phyloP scores from a whole-genome alignment of 2,113 vertebrate genomes.

The Phoxinus phoxinus region DNA sequence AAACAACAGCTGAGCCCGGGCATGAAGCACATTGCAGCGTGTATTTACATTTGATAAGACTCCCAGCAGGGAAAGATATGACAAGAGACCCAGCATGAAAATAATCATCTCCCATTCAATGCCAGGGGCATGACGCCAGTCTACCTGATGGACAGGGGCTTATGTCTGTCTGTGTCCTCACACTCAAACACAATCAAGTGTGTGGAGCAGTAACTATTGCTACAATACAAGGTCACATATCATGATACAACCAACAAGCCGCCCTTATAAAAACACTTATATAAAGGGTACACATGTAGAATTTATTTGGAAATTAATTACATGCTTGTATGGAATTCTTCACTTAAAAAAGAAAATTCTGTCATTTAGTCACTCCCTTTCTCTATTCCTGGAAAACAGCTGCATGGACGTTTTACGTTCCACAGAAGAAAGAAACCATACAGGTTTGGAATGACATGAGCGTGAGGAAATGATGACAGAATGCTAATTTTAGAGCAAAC shows the following conservation, averaged over 20 bases:
- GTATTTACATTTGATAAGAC: slow-evolving; percentile 75
- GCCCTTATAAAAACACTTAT: not conserved
- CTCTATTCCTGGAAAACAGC: not conserved
- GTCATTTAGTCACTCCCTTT: not conserved
- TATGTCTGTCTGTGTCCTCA: not conserved
- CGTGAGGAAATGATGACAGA: not conserved
- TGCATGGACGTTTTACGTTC: too few relatives aligned
- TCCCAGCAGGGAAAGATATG: slow-evolving; percentile 69
- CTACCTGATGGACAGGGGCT: slow-evolving; percentile 42
- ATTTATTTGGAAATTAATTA: not conserved
- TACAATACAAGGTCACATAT: slow-evolving; percentile 1
- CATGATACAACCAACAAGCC: not conserved
- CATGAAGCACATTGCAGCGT: slow-evolving; percentile 53
- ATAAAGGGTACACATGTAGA: not conserved
- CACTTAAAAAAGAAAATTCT: not conserved
- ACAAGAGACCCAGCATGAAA: slow-evolving; percentile 66
- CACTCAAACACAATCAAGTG: not conserved
- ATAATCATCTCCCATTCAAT: slow-evolving; percentile 61
- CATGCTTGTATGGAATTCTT: not conserved
- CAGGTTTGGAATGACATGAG: not conserved
- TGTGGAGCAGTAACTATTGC: slow-evolving; percentile 3
- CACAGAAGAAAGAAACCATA: not conserved
- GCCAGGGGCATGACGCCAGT: slow-evolving; percentile 42
- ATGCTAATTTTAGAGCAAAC: not conserved
- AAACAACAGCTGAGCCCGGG: slow-evolving; percentile 69